phyloP scores from a whole-genome alignment of 2,888 invertebrate genomes.

The Boloria euphrosyne region DNA sequence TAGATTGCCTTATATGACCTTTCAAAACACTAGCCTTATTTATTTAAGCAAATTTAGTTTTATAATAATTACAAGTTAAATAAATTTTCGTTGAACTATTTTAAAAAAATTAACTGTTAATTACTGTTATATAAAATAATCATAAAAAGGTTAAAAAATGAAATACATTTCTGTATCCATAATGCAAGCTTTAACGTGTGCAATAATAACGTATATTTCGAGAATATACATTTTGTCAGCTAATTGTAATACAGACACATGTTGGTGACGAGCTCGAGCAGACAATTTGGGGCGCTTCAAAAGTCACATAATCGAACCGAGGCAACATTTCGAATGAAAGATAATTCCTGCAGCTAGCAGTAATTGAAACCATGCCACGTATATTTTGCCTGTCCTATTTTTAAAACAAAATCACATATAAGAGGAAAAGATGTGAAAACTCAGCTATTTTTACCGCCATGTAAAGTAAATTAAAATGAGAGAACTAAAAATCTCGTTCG shows the following conservation, averaged over 20 bases:
- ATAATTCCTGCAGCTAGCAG: slow-evolving; percentile 12
- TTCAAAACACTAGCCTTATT: too few relatives aligned
- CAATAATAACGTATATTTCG: background rate
- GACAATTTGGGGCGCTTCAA: background rate
- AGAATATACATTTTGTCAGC: background rate
- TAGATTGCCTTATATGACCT: too few relatives aligned
- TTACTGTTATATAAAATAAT: too few relatives aligned
- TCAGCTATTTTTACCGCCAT: slow-evolving; percentile 9
- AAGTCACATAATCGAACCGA: slow-evolving; percentile 13
- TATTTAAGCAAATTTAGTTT: too few relatives aligned
- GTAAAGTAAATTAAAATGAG: slow-evolving; percentile 15
- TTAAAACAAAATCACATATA: slow-evolving; percentile 18
- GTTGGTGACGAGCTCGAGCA: background rate
- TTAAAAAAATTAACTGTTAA: too few relatives aligned
- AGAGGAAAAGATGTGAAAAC: slow-evolving; percentile 9
- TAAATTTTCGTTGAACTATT: too few relatives aligned
- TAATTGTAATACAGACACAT: slow-evolving; percentile 1
- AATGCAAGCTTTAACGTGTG: background rate
- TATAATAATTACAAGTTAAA: too few relatives aligned
- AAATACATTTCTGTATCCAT: too few relatives aligned
- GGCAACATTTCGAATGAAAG: slow-evolving; percentile 1
- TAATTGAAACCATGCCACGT: slow-evolving; percentile 14
- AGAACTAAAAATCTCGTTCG: slow-evolving; percentile 1
- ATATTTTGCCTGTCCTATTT: slow-evolving; percentile 15
- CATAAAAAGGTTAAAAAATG: too few relatives aligned